Percentiles rank a stretch among this genome's conserved stretches.
Conservation (phyloP, 2,113 vertebrate genomes). For the Plecotus auritus region DNA sequence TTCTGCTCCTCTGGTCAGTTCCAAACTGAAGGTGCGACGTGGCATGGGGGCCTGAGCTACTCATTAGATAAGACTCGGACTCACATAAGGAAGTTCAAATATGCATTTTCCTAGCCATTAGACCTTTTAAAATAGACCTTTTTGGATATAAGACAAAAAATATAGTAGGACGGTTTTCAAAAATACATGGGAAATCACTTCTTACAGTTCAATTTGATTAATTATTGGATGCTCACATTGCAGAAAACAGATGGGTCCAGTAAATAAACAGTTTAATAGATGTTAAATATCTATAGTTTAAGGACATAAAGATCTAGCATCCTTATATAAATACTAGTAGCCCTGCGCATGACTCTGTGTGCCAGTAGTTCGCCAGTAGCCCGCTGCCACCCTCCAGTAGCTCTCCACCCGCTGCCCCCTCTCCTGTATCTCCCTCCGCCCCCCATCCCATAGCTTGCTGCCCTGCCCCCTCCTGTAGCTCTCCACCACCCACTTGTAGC, state of each 20-base stretch:
- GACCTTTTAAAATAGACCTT: neutral
- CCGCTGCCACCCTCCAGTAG: too few relatives aligned
- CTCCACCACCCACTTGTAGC: too few relatives aligned
- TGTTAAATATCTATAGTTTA: neutral
- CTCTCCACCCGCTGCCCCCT: too few relatives aligned
- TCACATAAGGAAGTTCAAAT: neutral
- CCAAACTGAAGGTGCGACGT: rapidly evolving
- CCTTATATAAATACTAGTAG: too few relatives aligned
- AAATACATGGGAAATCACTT: neutral
- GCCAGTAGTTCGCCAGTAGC: too few relatives aligned
- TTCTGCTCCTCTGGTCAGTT: rapidly evolving
- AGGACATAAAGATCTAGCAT: neutral
- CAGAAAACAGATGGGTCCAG: neutral
- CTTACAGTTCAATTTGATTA: neutral
- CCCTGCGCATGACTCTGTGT: too few relatives aligned
- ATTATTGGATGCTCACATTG: neutral
- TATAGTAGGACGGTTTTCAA: neutral
- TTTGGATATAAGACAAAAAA: neutral
- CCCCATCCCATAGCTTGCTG: too few relatives aligned
- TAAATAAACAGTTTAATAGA: neutral
- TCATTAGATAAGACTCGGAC: neutral
- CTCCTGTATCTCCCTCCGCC: too few relatives aligned
- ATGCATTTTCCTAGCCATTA: too few relatives aligned
- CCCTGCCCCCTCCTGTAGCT: too few relatives aligned
- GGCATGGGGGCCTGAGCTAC: rapidly evolving